Evolutionary conservation across 2,888 invertebrate genomes (phyloP), one percentile per base, ranked within the genome.

Genomic region (Amphipyra berbera): DNA sequence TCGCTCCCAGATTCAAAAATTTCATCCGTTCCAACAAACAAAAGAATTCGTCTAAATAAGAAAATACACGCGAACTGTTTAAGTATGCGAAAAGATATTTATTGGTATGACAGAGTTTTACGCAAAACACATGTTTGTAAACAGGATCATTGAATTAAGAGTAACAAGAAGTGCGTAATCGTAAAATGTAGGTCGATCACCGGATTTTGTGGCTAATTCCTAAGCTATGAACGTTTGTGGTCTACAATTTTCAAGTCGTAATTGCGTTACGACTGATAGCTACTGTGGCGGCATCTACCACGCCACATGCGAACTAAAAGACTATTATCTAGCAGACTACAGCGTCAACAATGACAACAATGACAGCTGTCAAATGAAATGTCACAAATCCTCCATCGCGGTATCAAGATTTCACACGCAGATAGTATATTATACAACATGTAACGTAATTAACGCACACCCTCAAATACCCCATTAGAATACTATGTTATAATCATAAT

Each of bases 111-210:
- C 42, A 27, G 21, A 44, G 4, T 37, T 10, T 44, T 48, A 66
- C 50, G 42, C 44, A 15, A 68, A 44, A 47, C 73, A 72, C 13
- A 48, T 65, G 50, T 52, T 53, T 30, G 6, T 37, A 41, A 64
- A 52, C 8, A 42, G 10, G 8, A 15, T 15, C 14, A 56, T 64
- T 56, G 15, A 37, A 55, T 33, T 50, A 50, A 42, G 35, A 52
- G 15, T 44, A 47, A n/a, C 27, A 14, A 15, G 8, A 14, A 15
- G 8, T 49, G 4, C 13, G 42, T 15, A 45, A 46, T 3, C 46
- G 46, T 42, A 6, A n/a, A 30, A 68, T 71, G 12, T 52, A 42
- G 46, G 40, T 8, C 52, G 42, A 21, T 65, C 42, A 50, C 49
- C 71, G 49, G 55, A 71, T 53, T 15, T 42, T 15, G 72, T 13